These are phyloP conservation scores for Muscicapa comitata DNA, from an alignment of 2,797 vertebrate species.

Conservation along the genomic window DNA sequence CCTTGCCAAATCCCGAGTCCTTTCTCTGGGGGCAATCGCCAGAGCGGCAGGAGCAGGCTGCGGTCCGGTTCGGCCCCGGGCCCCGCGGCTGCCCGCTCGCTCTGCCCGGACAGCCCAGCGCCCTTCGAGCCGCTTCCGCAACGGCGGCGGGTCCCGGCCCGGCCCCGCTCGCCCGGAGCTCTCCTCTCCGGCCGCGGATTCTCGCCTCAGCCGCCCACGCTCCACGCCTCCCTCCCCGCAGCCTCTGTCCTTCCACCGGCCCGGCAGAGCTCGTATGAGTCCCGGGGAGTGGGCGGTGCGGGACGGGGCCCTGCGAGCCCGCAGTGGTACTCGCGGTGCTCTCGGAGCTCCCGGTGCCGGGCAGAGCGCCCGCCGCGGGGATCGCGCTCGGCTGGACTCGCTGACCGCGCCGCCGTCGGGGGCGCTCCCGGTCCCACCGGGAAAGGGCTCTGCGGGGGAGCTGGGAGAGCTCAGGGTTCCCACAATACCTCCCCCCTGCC, in stretches of 20 bases:
- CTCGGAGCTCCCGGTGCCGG: not conserved
- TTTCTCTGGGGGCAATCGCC: not conserved
- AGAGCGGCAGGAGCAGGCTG: not conserved
- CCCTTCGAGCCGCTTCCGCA: not conserved
- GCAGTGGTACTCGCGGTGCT: not conserved
- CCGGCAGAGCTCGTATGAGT: not conserved
- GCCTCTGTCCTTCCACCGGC: not conserved
- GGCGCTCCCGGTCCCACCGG: too few relatives aligned
- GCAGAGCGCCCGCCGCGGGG: not conserved
- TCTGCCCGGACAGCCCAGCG: not conserved
- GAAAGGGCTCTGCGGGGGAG: not conserved
- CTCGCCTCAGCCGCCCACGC: not conserved
- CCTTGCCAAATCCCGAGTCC: not conserved
- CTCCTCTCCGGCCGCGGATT: not conserved
- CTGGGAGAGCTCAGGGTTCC: not conserved
- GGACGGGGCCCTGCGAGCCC: not conserved
- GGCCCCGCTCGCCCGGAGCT: rapidly evolving
- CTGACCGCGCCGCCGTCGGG: not conserved
- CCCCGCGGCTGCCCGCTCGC: not conserved
- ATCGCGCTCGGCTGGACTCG: not conserved
- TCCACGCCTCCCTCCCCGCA: not conserved
- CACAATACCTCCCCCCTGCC: too few relatives aligned
- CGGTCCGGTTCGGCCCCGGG: too few relatives aligned
- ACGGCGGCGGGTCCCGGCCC: too few relatives aligned
- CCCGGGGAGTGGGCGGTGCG: too few relatives aligned